These are phyloP conservation scores for Chitala chitala DNA, from an alignment of 2,113 vertebrate species.

Conservation along the genomic window DNA sequence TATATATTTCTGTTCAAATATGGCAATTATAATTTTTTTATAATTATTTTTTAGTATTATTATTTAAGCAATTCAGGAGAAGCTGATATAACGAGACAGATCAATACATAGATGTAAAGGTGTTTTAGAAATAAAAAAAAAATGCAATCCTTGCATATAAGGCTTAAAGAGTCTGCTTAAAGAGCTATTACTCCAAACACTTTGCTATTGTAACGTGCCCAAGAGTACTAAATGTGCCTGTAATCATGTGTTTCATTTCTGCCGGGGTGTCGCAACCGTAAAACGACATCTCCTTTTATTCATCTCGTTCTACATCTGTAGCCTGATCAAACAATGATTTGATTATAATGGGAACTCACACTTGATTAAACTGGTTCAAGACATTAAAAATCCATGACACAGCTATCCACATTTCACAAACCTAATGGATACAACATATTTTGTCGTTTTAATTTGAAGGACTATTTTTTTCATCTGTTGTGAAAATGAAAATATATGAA, in stretches of 20 bases:
- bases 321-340: conserved; percentile 17
- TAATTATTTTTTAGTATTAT: no score
- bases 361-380: conserved; percentile 18
- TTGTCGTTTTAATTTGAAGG: conserved; percentile 4
- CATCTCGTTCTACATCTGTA: neutral
- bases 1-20: no score
- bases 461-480: neutral
- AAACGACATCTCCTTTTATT: neutral
- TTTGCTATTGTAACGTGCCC: neutral
- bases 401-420: neutral
- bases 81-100: no score
- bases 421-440: conserved; percentile 13
- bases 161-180: no score
- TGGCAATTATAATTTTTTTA: no score
- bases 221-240: neutral
- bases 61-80: no score
- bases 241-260: neutral
- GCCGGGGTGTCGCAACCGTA: neutral
- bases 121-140: no score
- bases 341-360: conserved; percentile 22
- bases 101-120: no score
- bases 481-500: conserved; percentile 4
- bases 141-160: neutral
- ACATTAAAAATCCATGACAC: conserved; percentile 15
- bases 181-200: neutral